Conservation (phyloP, 2,888 invertebrate genomes). For the Caenorhabditis virilis region DNA sequence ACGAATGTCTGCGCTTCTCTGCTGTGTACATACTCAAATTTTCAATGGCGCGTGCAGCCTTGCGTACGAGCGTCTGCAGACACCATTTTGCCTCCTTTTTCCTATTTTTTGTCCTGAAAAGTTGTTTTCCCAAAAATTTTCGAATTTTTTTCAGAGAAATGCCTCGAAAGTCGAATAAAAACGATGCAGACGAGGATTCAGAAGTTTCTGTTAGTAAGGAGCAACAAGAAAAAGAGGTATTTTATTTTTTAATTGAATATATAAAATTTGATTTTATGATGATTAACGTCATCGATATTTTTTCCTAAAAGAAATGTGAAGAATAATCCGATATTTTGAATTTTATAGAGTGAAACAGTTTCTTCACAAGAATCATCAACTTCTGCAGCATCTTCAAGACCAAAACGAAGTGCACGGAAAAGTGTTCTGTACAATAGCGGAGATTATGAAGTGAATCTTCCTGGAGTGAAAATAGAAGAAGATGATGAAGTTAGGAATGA, state of each 20-base stretch:
- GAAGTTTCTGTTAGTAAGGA: too few relatives aligned
- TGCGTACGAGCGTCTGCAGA: slow-evolving; percentile 37
- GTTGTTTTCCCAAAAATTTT: too few relatives aligned
- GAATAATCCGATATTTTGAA: too few relatives aligned
- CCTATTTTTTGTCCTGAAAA: slow-evolving; percentile 13
- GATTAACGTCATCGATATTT: background rate
- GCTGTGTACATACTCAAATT: background rate
- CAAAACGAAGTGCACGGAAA: slow-evolving; percentile 40
- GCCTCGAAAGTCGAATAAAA: too few relatives aligned
- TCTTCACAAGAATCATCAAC: slow-evolving; percentile 7
- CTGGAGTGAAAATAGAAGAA: slow-evolving; percentile 22
- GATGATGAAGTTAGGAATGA: background rate
- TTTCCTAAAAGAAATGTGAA: too few relatives aligned
- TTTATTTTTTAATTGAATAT: background rate
- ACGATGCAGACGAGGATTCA: too few relatives aligned
- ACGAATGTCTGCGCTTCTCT: slow-evolving; percentile 1
- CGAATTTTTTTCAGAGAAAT: too few relatives aligned
- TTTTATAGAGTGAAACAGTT: too few relatives aligned
- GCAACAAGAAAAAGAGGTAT: slow-evolving; percentile 1
- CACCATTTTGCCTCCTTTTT: slow-evolving; percentile 9
- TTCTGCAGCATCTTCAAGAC: too few relatives aligned
- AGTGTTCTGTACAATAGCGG: slow-evolving; percentile 37
- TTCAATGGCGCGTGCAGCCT: slow-evolving; percentile 12
- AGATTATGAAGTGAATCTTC: slow-evolving; percentile 36
- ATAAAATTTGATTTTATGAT: background rate